Conservation (phyloP, 1,140 invertebrate genomes). For the Heliconius eleuchia region DNA sequence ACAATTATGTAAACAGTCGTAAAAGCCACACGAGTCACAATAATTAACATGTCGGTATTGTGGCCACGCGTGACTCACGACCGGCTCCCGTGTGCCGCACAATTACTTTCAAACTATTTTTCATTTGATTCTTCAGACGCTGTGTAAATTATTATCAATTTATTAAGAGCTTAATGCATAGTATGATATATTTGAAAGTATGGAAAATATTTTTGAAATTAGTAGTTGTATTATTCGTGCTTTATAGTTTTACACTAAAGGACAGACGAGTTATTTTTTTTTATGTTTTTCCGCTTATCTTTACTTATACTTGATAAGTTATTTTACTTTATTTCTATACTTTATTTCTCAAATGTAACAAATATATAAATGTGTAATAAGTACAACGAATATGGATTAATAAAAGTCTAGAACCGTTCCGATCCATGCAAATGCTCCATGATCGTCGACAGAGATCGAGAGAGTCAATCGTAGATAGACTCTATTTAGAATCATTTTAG, state of each 20-base stretch:
- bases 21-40: constrained; percentile 37
- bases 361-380: too few species aligned
- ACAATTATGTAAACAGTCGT: constrained; percentile 38
- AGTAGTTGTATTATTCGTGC: not conserved
- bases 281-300: too few species aligned
- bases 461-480: too few species aligned
- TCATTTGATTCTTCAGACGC: constrained; percentile 22
- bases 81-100: constrained; percentile 50
- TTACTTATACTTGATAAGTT: too few species aligned
- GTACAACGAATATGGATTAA: too few species aligned
- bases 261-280: too few species aligned
- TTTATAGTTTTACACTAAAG: not conserved
- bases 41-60: constrained; percentile 39
- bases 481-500: too few species aligned
- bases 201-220: not conserved
- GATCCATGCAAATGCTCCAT: too few species aligned
- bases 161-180: not conserved
- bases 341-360: too few species aligned
- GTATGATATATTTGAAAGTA: not conserved
- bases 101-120: constrained; percentile 38
- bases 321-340: too few species aligned
- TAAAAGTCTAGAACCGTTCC: too few species aligned
- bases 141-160: constrained; percentile 22
- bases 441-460: too few species aligned
- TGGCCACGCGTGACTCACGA: constrained; percentile 62